Conservation (phyloP, 2,888 invertebrate species). For the Drepanosiphum platanoidis region DNA sequence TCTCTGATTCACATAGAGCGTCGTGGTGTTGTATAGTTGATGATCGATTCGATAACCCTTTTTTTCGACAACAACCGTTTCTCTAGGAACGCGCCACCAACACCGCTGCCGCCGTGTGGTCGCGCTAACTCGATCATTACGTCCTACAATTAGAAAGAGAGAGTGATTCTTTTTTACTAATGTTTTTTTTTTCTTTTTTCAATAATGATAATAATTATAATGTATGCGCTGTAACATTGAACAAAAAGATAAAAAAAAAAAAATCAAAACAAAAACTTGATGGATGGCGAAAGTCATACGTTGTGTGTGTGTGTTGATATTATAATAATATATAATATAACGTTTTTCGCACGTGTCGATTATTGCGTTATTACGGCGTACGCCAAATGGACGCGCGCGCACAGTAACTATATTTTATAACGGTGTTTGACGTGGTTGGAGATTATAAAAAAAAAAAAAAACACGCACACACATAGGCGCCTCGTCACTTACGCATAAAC, state of each 20-base stretch:
- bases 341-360: conserved; percentile 46
- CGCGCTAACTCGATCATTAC: conserved; percentile 57
- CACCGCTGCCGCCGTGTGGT: conserved; percentile 18
- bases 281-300: conserved; percentile 55
- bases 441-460: background rate
- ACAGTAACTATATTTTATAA: background rate
- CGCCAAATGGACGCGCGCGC: background rate
- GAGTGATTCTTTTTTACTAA: conserved; percentile 47
- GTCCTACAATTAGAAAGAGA: conserved; percentile 55
- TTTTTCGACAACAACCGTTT: conserved; percentile 55
- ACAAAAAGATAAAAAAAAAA: conserved; percentile 11
- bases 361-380: conserved; percentile 9
- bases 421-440: conserved; percentile 8
- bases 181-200: conserved; percentile 41
- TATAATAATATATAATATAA: background rate
- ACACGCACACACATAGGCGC: background rate
- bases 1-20: conserved; percentile 59
- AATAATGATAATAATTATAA: conserved; percentile 57
- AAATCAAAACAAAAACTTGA: conserved; percentile 39
- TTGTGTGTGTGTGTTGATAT: background rate
- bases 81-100: conserved; percentile 45
- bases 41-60: conserved; percentile 62
- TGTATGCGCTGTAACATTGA: background rate
- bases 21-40: conserved; percentile 32
- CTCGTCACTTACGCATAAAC: conserved; percentile 3